phyloP scores from a whole-genome alignment of 1,140 invertebrate species.

The Macrobrachium nipponense region DNA sequence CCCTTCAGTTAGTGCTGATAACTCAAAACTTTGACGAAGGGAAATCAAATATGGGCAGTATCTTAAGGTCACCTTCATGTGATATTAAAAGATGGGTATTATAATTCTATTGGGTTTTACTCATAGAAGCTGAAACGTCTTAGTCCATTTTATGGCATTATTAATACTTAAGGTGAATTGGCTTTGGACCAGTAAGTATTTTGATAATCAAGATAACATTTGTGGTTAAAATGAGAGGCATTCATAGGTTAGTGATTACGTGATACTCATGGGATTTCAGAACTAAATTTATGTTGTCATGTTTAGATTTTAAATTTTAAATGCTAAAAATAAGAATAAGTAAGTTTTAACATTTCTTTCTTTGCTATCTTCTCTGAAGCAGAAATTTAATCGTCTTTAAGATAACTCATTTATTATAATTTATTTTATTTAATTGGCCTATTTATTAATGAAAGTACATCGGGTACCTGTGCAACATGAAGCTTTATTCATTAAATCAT shows the following conservation, averaged over 20 bases:
- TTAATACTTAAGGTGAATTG: conserved; percentile 28
- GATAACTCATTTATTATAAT: conserved; percentile 23
- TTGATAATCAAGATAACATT: neutral
- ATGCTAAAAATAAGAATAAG: conserved; percentile 5
- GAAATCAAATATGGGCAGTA: neutral
- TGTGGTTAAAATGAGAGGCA: neutral
- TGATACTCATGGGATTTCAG: conserved; percentile 7
- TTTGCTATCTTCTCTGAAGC: neutral
- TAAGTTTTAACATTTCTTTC: conserved; percentile 19
- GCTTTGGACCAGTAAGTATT: neutral
- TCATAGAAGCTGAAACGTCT: conserved; percentile 18
- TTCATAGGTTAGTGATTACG: conserved; percentile 23
- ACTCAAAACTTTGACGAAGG: neutral
- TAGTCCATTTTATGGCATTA: conserved; percentile 43
- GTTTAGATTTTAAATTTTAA: neutral
- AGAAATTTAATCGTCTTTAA: neutral
- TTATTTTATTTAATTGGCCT: conserved; percentile 41
- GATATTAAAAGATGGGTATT: conserved; percentile 22
- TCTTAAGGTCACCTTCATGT: conserved; percentile 3
- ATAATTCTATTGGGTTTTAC: conserved; percentile 2
- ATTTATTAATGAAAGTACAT: conserved; percentile 17
- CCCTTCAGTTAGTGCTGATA: neutral
- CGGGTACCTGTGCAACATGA: too few relatives aligned
- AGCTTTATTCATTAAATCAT: too few relatives aligned
- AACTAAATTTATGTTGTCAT: neutral